Evolutionary conservation across 2,113 vertebrate genomes (phyloP), one percentile per base, ranked within the genome.

Genomic region (Sceloporus undulatus): DNA sequence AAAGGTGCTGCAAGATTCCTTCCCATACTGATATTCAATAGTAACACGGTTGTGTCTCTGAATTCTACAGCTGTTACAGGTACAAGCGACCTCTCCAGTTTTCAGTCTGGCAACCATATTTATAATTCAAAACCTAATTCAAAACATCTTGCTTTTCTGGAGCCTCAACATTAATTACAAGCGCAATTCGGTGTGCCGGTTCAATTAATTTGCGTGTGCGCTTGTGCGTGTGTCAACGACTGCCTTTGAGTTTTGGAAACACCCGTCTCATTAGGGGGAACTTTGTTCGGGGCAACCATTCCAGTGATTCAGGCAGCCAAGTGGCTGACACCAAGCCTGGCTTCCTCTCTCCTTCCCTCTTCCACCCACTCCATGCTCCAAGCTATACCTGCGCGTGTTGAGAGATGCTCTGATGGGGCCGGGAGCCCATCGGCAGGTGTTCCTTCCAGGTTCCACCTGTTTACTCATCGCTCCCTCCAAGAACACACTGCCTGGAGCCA

Each of bases 391-490:
- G 65, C 80, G 10, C 85, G 62, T 79, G 29, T 75, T 23, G 27
- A 54, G 89, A 74, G 40, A 79, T 3, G 23, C 65, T 5, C 4
- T 42, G 6, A 38, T 14, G 38, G 21, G 18, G 62, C 74, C 2
- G 2, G n/a, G 79, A 29, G 29, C 27, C 2, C 0, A 0, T 25
- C 9, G n/a, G 90, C 88, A 48, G 85, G 87, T 90, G 92, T 48
- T 80, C 84, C 88, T 48, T 78, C 85, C 88, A 1, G 9, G 77
- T 86, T 91, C 91, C 93, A 91, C 91, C 93, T 93, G 90, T 88
- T 84, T 75, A 68, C 71, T 80, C 42, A 56, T 3, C n/a, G 40
- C 77, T n/a, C 68, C 54, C 81, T 84, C 85, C 82, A 66, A 73
- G 82, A 87, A 79, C 27, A 52, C 70, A 74, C 13, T 16, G 81